Percentiles rank a stretch among this genome's conserved stretches.
These are phyloP conservation scores for Dryococelus australis DNA, from an alignment of 2,888 invertebrate species.

Conservation along the genomic window DNA sequence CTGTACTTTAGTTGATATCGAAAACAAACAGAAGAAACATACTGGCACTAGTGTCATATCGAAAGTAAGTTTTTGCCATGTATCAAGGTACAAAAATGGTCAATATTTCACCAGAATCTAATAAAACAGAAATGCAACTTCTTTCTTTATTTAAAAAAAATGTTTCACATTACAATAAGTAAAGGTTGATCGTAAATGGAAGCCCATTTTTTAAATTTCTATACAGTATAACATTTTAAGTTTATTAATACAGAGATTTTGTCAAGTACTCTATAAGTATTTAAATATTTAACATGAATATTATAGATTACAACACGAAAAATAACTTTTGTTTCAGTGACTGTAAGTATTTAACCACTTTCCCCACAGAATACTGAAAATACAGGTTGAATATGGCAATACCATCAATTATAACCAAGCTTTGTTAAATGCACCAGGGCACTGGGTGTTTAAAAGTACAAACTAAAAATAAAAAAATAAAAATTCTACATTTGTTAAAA, in stretches of 20 bases:
- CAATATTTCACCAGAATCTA: too few species aligned
- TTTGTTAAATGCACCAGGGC: background rate
- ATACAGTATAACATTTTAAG: background rate
- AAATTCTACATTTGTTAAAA: background rate
- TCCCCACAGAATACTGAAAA: too few species aligned
- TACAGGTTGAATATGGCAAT: too few species aligned
- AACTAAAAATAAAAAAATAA: background rate
- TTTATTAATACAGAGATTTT: background rate
- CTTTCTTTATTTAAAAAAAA: background rate
- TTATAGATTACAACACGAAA: background rate
- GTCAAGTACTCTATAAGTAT: background rate
- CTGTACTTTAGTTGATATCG: too few species aligned
- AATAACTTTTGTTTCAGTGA: background rate
- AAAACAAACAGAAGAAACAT: too few species aligned
- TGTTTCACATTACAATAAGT: background rate
- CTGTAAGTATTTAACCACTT: too few species aligned
- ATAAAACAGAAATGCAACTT: background rate
- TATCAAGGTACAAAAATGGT: too few species aligned
- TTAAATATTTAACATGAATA: background rate
- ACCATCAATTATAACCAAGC: background rate
- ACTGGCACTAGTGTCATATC: too few species aligned
- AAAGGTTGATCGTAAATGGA: constrained; percentile 30
- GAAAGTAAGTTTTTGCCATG: too few species aligned
- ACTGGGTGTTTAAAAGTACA: background rate
- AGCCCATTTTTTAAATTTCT: constrained; percentile 34